Conservation (phyloP, 2,888 invertebrate species). For the Monochamus alternatus region DNA sequence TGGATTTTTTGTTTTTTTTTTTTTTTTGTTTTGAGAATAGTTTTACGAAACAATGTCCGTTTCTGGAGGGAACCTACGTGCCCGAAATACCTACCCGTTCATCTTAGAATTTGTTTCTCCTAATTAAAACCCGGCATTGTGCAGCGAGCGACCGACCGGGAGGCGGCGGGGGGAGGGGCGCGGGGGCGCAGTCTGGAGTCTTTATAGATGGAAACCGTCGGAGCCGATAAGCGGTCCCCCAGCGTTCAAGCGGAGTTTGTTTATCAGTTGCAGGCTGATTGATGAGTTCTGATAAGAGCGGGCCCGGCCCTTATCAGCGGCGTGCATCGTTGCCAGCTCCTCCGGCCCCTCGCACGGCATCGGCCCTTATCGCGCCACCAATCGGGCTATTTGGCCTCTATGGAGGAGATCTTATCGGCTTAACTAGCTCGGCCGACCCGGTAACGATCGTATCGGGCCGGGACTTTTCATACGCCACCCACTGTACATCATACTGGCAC, state of each 20-base stretch:
- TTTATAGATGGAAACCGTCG: slow-evolving; percentile 73
- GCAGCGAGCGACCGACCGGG: slow-evolving; percentile 6
- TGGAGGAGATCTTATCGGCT: slow-evolving; percentile 73
- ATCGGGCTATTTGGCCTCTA: slow-evolving; percentile 72
- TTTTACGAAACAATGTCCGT: neutral
- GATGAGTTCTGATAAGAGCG: slow-evolving; percentile 71
- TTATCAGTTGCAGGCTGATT: slow-evolving; percentile 71
- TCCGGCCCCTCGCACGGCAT: slow-evolving; percentile 58
- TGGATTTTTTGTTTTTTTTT: no score
- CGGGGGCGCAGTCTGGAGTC: slow-evolving; percentile 60
- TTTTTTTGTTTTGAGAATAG: no score
- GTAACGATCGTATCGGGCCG: slow-evolving; percentile 72
- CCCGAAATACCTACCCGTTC: slow-evolving; percentile 32
- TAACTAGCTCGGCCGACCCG: slow-evolving; percentile 74
- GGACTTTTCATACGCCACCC: slow-evolving; percentile 55
- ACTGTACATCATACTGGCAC: slow-evolving; percentile 37
- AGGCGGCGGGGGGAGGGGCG: slow-evolving; percentile 18
- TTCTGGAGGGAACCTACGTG: slow-evolving; percentile 23
- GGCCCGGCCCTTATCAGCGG: slow-evolving; percentile 70
- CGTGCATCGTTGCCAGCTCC: slow-evolving; percentile 67
- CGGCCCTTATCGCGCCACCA: slow-evolving; percentile 64
- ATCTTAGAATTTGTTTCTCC: slow-evolving; percentile 38
- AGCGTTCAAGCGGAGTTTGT: slow-evolving; percentile 70
- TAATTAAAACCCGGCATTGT: slow-evolving; percentile 37
- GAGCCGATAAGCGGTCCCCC: slow-evolving; percentile 73